Conservation (phyloP, 2,113 vertebrate species). For the Pomatostomus ruficeps region DNA sequence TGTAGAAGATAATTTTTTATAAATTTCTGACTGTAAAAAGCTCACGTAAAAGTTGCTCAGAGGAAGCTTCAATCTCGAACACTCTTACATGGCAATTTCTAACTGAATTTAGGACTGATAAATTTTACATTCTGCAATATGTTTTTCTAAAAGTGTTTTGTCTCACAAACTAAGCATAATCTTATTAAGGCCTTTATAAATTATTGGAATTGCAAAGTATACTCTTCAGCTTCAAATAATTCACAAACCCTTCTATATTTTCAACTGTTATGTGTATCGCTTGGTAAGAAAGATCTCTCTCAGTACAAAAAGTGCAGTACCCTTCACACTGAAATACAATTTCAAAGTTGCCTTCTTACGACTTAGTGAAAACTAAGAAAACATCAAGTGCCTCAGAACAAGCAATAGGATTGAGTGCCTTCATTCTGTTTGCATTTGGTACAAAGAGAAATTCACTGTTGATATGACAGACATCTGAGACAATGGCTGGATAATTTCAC, state of each 20-base stretch:
- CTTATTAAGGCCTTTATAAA: background rate
- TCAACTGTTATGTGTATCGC: background rate
- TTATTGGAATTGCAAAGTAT: background rate
- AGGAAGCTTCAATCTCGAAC: background rate
- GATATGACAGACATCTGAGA: rapidly evolving
- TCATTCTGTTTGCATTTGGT: background rate
- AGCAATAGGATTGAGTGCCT: background rate
- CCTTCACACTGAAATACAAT: background rate
- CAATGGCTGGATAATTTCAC: background rate
- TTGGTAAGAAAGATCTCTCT: background rate
- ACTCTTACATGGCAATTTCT: background rate
- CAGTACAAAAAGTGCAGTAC: background rate
- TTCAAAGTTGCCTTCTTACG: background rate
- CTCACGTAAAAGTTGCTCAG: background rate
- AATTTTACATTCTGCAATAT: background rate
- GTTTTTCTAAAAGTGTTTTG: background rate
- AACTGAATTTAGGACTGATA: background rate
- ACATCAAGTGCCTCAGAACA: background rate
- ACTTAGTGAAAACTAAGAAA: background rate
- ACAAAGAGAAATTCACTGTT: background rate
- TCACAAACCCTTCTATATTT: background rate
- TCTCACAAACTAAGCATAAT: background rate
- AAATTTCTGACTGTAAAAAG: background rate
- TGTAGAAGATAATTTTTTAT: background rate
- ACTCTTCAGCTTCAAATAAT: background rate